These are phyloP conservation scores for Drosophila barbarae DNA, from an alignment of 2,888 invertebrate genomes.

Conservation along the genomic window DNA sequence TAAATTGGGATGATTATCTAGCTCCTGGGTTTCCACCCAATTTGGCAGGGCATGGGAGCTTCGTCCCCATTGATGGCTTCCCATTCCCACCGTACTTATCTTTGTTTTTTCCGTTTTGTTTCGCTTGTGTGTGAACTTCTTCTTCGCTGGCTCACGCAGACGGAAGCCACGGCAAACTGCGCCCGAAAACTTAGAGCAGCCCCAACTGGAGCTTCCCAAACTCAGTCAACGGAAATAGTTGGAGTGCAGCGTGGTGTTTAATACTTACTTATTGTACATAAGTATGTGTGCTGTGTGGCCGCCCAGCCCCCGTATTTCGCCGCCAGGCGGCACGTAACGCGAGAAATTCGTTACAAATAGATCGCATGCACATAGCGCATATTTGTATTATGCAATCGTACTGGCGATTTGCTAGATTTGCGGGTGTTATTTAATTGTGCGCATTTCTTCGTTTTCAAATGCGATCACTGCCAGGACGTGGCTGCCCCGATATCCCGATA, in stretches of 20 bases:
- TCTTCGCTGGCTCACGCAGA: conserved; percentile 38
- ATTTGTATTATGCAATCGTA: conserved; percentile 37
- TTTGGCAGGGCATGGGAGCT: conserved; percentile 20
- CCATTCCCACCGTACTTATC: conserved; percentile 11
- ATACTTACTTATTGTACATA: conserved; percentile 22
- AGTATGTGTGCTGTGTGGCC: conserved; percentile 16
- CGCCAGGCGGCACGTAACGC: conserved; percentile 22
- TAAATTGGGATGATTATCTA: conserved; percentile 8
- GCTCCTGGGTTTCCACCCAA: conserved; percentile 3
- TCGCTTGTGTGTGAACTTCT: conserved; percentile 55
- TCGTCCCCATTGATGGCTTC: conserved; percentile 12
- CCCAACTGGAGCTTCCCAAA: conserved; percentile 46
- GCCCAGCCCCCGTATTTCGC: conserved; percentile 22
- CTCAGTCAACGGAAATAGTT: conserved; percentile 71
- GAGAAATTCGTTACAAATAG: conserved; percentile 39
- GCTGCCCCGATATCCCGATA: neutral
- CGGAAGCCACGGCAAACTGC: conserved; percentile 41
- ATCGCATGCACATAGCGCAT: conserved; percentile 35
- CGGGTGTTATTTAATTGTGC: conserved; percentile 37
- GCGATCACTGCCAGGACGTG: conserved; percentile 12
- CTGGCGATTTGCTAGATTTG: conserved; percentile 30
- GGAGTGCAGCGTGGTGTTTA: conserved; percentile 36
- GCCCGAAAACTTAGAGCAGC: conserved; percentile 15
- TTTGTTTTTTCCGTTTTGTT: conserved; percentile 41
- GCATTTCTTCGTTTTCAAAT: conserved; percentile 20